phyloP scores from a whole-genome alignment of 2,888 invertebrate species.

The Sphaerophoria taeniata region DNA sequence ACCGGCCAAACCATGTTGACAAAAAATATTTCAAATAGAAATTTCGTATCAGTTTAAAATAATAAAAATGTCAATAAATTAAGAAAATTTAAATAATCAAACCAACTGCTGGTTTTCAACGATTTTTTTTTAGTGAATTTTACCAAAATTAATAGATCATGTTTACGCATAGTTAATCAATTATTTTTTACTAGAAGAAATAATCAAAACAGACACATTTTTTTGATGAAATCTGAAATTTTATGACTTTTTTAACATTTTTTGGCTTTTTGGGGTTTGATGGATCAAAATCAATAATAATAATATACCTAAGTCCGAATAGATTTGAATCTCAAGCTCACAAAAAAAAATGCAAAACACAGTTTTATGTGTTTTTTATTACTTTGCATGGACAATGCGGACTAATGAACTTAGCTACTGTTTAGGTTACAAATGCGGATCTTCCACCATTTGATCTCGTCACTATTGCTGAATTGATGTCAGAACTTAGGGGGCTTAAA shows the following conservation, averaged over 20 bases:
- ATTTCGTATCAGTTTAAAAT: slow-evolving; percentile 5
- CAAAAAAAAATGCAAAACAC: slow-evolving; percentile 2
- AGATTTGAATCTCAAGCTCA: too few relatives aligned
- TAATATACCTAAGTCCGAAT: too few relatives aligned
- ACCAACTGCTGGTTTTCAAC: slow-evolving; percentile 5
- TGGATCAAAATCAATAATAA: too few relatives aligned
- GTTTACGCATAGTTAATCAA: slow-evolving; percentile 60
- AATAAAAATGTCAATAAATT: slow-evolving; percentile 20
- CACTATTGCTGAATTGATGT: too few relatives aligned
- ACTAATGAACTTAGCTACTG: slow-evolving; percentile 59
- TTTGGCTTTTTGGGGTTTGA: background rate
- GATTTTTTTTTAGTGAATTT: slow-evolving; percentile 8
- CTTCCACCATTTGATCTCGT: background rate
- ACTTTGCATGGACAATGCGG: slow-evolving; percentile 35
- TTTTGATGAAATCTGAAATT: background rate
- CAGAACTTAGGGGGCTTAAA: too few relatives aligned
- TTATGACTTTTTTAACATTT: background rate
- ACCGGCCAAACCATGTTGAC: background rate
- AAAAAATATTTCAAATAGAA: slow-evolving; percentile 14
- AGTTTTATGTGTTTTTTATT: slow-evolving; percentile 57
- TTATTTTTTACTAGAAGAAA: background rate
- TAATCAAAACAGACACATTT: background rate
- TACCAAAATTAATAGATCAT: slow-evolving; percentile 54
- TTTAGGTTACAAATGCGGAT: slow-evolving; percentile 45
- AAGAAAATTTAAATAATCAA: background rate